Evolutionary conservation across 2,888 invertebrate species (phyloP), one percentile per base, ranked within the genome.

Genomic region (Amphipyra berbera): DNA sequence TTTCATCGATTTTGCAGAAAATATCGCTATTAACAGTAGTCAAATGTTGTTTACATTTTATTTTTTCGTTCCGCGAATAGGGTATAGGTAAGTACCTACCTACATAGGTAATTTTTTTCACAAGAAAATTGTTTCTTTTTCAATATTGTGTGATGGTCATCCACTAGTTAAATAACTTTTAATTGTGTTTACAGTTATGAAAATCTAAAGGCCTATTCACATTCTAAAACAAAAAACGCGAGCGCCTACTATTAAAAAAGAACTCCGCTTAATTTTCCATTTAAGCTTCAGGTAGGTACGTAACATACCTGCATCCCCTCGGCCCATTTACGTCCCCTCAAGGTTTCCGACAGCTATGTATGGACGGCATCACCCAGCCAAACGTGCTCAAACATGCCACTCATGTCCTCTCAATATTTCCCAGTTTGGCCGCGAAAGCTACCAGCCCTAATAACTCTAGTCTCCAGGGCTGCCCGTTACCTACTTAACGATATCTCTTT

Each of bases 341-440:
- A 40, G 21, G 47, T 40, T 42, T 45, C 35, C n/a, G 48, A 15
- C n/a, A 15, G 45, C 54, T 50, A 44, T 38, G 33, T 47, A 45
- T 42, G 13, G 35, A 42, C 13, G 21, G 38, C 41, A 44, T 53
- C 38, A 3, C 30, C n/a, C 42, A 37, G 13, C 40, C 35, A 73
- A 68, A 77, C 77, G 73, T 78, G 77, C 73, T 77, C 77, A 66
- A 75, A 77, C 42, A 56, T 42, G 27, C 62, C 61, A 68, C 70
- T 73, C 41, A 41, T 45, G 13, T 48, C 44, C 58, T 61, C 67
- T 72, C 46, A 15, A 68, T 61, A 56, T 55, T 58, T 44, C 27
- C 13, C 47, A 47, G 57, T 52, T 41, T 46, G 45, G 47, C 45
- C 50, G 21, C 54, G 46, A 41, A 45, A 37, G 40, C 56, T 61